Evolutionary conservation across 2,888 invertebrate genomes (phyloP), one percentile per base, ranked within the genome.

Genomic region (Trissoscelio sp.): DNA sequence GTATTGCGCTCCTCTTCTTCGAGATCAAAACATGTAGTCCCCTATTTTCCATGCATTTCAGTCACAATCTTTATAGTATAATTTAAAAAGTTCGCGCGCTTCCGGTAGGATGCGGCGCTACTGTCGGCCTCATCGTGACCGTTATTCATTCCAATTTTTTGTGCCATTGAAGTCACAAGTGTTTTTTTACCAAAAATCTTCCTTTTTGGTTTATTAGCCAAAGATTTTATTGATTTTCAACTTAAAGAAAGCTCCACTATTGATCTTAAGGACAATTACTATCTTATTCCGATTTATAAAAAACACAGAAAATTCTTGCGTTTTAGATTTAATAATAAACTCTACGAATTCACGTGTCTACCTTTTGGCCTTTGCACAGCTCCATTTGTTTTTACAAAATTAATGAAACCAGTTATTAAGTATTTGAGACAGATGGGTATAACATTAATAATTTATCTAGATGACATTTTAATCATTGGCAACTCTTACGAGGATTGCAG

Each of bases 231-330:
- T n/a, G n/a, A n/a, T n/a, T n/a, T n/a, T n/a, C n/a, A n/a, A n/a
- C n/a, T n/a, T n/a, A n/a, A n/a, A n/a, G n/a, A n/a, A n/a, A n/a
- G n/a, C n/a, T n/a, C 73, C n/a, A 80, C 39, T 7, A 1, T 81
- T 1, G 66, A 66, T 22, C 12, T 66, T n/a, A 66, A 66, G 22
- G 37, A 53, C 9, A 51, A 51, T 12, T 66, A 51, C 11, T 39
- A 66, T 22, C n/a, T 51, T 6, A 34, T 66, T 22, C 24, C 66
- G 2, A 7, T 66, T n/a, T 3, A 34, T 16, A 2, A 37, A n/a
- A n/a, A 34, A 6, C 22, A 66, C 34, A 37, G 39, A 4, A 66
- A 66, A 51, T 66, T 14, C 20, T 12, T 51, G 7, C 14, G 66
- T 16, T 51, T 66, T 18, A 6, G 34, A 20, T 66, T 66, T 24